Base-by-base conservation (phyloP, 2,113 vertebrate genomes). In the Equus przewalskii region DNA sequence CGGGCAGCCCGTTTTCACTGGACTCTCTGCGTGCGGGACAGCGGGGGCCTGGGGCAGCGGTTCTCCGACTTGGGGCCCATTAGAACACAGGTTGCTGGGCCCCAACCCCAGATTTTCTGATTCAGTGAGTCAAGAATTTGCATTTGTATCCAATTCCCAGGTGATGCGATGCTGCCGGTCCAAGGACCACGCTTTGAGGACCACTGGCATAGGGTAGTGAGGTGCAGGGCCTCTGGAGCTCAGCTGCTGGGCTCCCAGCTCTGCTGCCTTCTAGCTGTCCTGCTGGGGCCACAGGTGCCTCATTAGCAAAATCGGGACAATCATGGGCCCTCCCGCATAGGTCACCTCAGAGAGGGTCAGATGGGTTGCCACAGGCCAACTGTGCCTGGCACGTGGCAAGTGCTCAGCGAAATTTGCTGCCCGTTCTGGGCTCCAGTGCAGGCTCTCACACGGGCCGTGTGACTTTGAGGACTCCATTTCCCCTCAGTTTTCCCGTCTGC, bases 21-120 rank as follows among this genome's bases (percentile, higher is more conserved):
- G 0, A 44, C 51, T 65, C 41, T 80, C 51, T 1, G 0, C 0
- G 54, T n/a, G 44, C 2, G 0, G 51, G 1, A 1, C 7, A 14
- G 49, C 0, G 3, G 62, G 76, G 60, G 24, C 24, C 24, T 19
- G 19, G 64, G 6, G 1, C 30, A 3, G 7, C 8, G 51, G 33
- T 54, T 56, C 75, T 51, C 30, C 8, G 46, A 49, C 24, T 15
- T 49, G 30, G 1, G 87, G 36, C 12, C 67, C 54, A 41, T 49
- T 41, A 69, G 12, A 62, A 70, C 22, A 4, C 13, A 10, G 64
- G 18, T 12, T 56, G 49, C 62, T 26, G 81, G 46, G 24, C 54
- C 24, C 49, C 49, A 5, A 36, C 5, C 58, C 60, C 44, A 69
- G 72, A n/a, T 28, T 26, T 44, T 70, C 92, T 78, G 72, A 69